Evolutionary conservation across 2,113 vertebrate genomes (phyloP).

Genomic region (Misgurnus mizolepis): DNA sequence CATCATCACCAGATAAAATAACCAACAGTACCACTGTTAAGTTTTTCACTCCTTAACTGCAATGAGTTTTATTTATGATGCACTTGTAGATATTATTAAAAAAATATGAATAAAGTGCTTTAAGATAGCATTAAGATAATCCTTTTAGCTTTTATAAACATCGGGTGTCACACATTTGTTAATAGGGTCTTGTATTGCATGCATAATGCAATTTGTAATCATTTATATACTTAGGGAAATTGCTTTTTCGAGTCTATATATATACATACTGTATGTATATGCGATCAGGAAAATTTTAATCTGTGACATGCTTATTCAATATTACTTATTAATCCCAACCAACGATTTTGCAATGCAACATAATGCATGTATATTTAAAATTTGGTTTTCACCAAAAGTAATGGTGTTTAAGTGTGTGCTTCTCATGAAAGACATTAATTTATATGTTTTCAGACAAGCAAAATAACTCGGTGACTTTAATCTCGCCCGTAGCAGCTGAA

Average conservation of each 20-base stretch:
- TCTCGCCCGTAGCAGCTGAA: constrained; percentile 9
- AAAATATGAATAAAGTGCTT: constrained; percentile 25
- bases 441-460: neutral
- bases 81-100: constrained; percentile 6
- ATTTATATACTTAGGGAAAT: neutral
- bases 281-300: neutral
- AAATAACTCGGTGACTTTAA: constrained; percentile 22
- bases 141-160: constrained; percentile 18
- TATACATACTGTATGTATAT: no score
- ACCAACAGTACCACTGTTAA: neutral
- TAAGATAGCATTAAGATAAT: neutral
- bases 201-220: neutral
- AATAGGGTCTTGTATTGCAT: neutral
- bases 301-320: no score
- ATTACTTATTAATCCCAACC: no score
- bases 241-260: neutral
- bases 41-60: constrained; percentile 12
- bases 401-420: neutral
- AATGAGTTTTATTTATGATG: constrained; percentile 33
- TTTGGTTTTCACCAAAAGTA: no score
- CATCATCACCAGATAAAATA: constrained; percentile 24
- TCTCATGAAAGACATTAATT: constrained; percentile 2
- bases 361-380: no score
- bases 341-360: no score
- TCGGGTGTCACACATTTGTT: constrained; percentile 2